These are phyloP conservation scores for Drosophila melanica DNA, from an alignment of 1,140 invertebrate genomes.

Conservation along the genomic window DNA sequence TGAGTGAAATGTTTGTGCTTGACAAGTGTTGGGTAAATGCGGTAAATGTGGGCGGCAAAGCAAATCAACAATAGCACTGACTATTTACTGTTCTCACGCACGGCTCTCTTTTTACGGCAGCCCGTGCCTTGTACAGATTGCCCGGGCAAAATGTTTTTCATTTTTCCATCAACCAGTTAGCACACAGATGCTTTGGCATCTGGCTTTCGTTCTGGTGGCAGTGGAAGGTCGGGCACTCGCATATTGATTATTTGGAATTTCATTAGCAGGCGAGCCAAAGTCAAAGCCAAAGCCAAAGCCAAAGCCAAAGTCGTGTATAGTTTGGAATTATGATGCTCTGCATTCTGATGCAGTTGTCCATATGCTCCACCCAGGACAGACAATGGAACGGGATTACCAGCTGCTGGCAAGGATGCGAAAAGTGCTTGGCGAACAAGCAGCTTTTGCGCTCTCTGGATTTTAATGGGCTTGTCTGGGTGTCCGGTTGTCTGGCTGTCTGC, in stretches of 20 bases:
- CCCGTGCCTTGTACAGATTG: not conserved
- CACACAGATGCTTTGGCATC: conserved; percentile 3
- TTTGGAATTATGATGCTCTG: conserved; percentile 46
- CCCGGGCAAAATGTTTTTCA: conserved; percentile 28
- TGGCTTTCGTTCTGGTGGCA: conserved; percentile 44
- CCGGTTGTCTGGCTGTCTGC: conserved; percentile 6
- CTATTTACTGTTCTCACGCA: conserved; percentile 12
- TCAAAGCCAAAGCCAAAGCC: conserved; percentile 10
- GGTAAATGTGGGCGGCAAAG: conserved; percentile 16
- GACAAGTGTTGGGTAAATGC: conserved; percentile 15
- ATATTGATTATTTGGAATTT: conserved; percentile 68
- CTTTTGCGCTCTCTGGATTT: conserved; percentile 42
- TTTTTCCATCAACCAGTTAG: conserved; percentile 21
- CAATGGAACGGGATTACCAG: conserved; percentile 22
- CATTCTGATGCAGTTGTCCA: conserved; percentile 66
- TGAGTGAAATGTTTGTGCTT: conserved; percentile 10
- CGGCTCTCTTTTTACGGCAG: not conserved
- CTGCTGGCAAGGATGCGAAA: conserved; percentile 20
- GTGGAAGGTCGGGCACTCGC: conserved; percentile 48
- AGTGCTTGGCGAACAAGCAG: not conserved
- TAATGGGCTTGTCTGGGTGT: conserved; percentile 48
- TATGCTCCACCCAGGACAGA: conserved; percentile 42
- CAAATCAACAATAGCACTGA: conserved; percentile 29
- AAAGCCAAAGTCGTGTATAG: conserved; percentile 1
- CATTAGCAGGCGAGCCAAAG: conserved; percentile 50